phyloP scores from a whole-genome alignment of 2,797 vertebrate genomes.

The Acipenser oxyrinchus region DNA sequence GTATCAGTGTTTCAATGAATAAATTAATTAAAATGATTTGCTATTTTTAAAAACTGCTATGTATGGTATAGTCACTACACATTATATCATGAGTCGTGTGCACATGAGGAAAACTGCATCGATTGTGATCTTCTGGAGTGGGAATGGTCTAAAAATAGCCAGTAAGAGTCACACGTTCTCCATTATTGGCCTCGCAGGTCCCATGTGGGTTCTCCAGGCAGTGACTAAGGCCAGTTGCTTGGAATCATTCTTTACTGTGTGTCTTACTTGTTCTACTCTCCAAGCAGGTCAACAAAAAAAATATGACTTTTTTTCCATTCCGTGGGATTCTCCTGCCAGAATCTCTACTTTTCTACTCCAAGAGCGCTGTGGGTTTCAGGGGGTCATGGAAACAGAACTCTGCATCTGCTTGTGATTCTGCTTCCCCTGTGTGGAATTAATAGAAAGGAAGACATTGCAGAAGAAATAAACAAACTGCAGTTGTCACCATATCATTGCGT shows the following conservation, averaged over 20 bases:
- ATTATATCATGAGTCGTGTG: too few relatives aligned
- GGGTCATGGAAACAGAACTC: neutral
- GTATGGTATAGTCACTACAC: too few relatives aligned
- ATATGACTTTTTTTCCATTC: neutral
- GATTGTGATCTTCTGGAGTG: neutral
- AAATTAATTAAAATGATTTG: too few relatives aligned
- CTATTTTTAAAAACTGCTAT: too few relatives aligned
- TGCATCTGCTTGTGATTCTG: constrained; percentile 1
- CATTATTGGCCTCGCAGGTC: constrained; percentile 1
- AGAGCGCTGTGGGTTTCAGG: neutral
- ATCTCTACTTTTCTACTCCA: neutral
- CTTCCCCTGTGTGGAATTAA: constrained; percentile 1
- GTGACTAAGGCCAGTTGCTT: neutral
- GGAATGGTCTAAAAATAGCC: constrained; percentile 6
- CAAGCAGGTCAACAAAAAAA: constrained; percentile 7
- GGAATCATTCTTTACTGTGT: constrained; percentile 7
- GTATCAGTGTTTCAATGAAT: too few relatives aligned
- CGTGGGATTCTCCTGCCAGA: neutral
- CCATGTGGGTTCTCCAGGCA: neutral
- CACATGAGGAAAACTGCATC: too few relatives aligned
- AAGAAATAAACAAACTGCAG: constrained; percentile 8
- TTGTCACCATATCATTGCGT: neutral
- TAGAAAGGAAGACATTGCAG: constrained; percentile 3
- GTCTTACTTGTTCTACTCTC: constrained; percentile 2
- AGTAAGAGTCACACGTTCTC: constrained; percentile 7